A percentile compares a stretch with the other conserved stretches of the same genome.
Evolutionary conservation across 2,888 invertebrate genomes (phyloP).

Genomic region (Drosophila neonasuta): DNA sequence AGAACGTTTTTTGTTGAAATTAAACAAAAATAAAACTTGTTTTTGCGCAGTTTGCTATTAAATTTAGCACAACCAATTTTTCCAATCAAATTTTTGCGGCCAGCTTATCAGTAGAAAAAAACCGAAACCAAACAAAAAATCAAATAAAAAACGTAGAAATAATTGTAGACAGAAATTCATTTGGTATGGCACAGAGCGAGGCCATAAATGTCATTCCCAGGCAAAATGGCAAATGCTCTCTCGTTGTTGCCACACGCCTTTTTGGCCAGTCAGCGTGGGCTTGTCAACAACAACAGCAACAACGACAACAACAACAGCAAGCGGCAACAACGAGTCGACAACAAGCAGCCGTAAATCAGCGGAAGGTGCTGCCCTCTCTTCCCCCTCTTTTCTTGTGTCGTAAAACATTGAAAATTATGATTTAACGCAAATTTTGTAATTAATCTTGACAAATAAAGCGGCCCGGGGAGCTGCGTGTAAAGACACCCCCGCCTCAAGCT

Average conservation of each 20-base stretch:
- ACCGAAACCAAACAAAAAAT: background rate
- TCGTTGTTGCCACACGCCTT: conserved; percentile 53
- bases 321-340: conserved; percentile 26
- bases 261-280: conserved; percentile 47
- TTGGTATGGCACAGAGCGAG: conserved; percentile 39
- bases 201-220: conserved; percentile 63
- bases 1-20: background rate
- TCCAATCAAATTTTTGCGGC: conserved; percentile 26
- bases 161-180: conserved; percentile 34
- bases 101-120: conserved; percentile 34
- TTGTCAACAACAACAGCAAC: conserved; percentile 43
- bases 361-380: conserved; percentile 28
- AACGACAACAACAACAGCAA: conserved; percentile 28
- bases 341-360: conserved; percentile 57
- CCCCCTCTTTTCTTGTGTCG: conserved; percentile 23
- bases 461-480: conserved; percentile 16
- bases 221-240: conserved; percentile 50
- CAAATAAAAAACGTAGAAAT: conserved; percentile 15
- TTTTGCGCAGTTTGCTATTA: conserved; percentile 6
- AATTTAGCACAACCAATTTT: conserved; percentile 14
- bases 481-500: conserved; percentile 11
- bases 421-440: conserved; percentile 76
- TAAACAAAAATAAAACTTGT: conserved; percentile 11
- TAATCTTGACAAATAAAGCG: conserved; percentile 76
- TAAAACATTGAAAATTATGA: conserved; percentile 71